These are phyloP conservation scores for Lacanobia oleracea DNA, from an alignment of 2,888 invertebrate species.

Conservation along the genomic window DNA sequence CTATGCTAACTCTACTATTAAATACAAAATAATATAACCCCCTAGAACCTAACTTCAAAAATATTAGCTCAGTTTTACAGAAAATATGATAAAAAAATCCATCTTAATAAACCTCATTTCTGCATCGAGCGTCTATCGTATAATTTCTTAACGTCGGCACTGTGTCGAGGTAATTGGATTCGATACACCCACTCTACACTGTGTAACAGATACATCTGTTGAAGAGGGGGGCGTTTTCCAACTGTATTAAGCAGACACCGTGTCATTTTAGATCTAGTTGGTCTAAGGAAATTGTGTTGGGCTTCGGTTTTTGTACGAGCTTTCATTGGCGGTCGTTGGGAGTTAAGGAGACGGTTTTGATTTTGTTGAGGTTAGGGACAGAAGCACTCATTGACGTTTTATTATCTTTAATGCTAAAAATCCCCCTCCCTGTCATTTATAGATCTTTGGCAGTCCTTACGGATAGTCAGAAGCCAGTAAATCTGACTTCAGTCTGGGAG, in stretches of 20 bases:
- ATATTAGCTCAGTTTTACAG: conserved; percentile 29
- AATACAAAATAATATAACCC: not conserved
- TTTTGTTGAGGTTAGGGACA: too few relatives aligned
- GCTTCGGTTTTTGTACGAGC: not conserved
- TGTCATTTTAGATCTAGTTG: conserved; percentile 48
- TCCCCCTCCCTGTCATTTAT: too few relatives aligned
- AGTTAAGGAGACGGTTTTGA: too few relatives aligned
- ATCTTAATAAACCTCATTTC: conserved; percentile 60
- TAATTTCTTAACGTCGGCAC: conserved; percentile 78
- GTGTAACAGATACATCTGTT: conserved; percentile 61
- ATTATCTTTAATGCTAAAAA: too few relatives aligned
- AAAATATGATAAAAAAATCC: conserved; percentile 50
- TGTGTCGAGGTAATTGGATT: conserved; percentile 76
- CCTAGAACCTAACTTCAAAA: too few relatives aligned
- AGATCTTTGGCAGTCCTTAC: too few relatives aligned
- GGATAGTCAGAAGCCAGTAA: too few relatives aligned
- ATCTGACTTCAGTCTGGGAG: too few relatives aligned
- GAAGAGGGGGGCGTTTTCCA: conserved; percentile 48
- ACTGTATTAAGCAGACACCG: conserved; percentile 55
- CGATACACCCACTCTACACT: conserved; percentile 68
- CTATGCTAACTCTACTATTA: not conserved
- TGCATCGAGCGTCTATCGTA: conserved; percentile 69
- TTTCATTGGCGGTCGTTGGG: not conserved
- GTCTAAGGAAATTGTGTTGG: conserved; percentile 26
- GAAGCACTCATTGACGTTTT: too few relatives aligned